Conservation (phyloP, 2,888 invertebrate genomes). For the Urechis unicinctus region DNA sequence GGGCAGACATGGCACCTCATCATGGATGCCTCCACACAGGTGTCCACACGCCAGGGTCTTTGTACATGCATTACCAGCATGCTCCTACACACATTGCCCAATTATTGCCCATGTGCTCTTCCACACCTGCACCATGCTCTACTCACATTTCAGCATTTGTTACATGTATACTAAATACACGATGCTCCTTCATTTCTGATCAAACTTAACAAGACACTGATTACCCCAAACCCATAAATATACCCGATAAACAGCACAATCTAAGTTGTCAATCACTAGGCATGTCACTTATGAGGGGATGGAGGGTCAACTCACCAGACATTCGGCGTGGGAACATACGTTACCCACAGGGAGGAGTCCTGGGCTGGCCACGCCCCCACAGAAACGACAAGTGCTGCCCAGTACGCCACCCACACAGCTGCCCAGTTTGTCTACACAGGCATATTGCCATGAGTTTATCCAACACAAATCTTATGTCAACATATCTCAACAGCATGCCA, state of each 20-base stretch:
- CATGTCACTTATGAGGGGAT: no score
- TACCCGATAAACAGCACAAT: no score
- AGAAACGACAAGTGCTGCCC: conserved; percentile 68
- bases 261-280: no score
- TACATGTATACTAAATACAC: no score
- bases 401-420: neutral
- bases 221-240: no score
- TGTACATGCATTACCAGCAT: conserved; percentile 67
- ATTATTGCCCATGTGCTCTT: neutral
- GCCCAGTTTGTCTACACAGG: conserved; percentile 2
- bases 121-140: neutral
- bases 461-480: no score
- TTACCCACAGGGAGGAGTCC: conserved; percentile 86
- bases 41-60: conserved; percentile 83
- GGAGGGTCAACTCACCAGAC: conserved; percentile 59
- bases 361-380: conserved; percentile 73
- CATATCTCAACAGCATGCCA: no score
- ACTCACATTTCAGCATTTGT: neutral
- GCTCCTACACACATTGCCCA: neutral
- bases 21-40: conserved; percentile 85
- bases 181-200: no score
- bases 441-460: neutral
- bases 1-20: conserved; percentile 76
- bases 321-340: conserved; percentile 86
- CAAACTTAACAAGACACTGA: no score